Evolutionary conservation across 1,140 invertebrate species (phyloP).

Genomic region (Zophobas atratus): DNA sequence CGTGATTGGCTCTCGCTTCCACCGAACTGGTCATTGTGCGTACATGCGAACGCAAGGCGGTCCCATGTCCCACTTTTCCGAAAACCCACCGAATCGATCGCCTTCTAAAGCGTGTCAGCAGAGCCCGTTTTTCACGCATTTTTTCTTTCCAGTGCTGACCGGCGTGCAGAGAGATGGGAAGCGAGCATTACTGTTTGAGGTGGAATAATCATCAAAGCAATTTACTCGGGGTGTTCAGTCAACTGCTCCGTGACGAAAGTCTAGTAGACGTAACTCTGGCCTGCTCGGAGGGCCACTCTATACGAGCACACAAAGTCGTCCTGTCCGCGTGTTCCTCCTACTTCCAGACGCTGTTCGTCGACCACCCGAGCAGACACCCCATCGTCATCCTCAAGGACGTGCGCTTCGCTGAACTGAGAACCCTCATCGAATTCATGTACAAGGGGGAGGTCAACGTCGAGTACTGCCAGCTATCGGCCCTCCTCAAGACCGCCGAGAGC

Average conservation of each 20-base stretch:
- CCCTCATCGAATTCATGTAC: constrained; percentile 97
- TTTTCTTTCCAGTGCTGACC: constrained; percentile 82
- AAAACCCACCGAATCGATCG: too few species aligned
- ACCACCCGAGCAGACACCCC: constrained; percentile 91
- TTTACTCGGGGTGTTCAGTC: constrained; percentile 94
- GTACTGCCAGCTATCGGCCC: constrained; percentile 90
- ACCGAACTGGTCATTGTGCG: too few species aligned
- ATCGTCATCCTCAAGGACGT: constrained; percentile 96
- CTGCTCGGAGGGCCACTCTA: constrained; percentile 93
- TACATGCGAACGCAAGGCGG: too few species aligned
- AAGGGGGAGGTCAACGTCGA: constrained; percentile 95
- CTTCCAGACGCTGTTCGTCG: constrained; percentile 91
- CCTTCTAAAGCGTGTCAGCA: too few species aligned
- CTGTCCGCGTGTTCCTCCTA: constrained; percentile 95
- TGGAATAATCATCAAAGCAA: constrained; percentile 98
- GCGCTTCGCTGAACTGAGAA: constrained; percentile 89
- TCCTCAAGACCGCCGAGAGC: constrained; percentile 94
- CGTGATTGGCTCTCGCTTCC: too few species aligned
- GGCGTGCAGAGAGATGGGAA: constrained; percentile 87
- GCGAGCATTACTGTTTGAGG: constrained; percentile 96
- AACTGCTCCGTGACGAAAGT: constrained; percentile 93
- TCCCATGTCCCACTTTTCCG: too few species aligned
- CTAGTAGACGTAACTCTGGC: constrained; percentile 96
- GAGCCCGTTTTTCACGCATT: neutral
- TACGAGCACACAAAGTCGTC: constrained; percentile 94